Evolutionary conservation across 1,140 invertebrate genomes (phyloP), one percentile per base, ranked within the genome.

Genomic region (Microplitis demolitor): DNA sequence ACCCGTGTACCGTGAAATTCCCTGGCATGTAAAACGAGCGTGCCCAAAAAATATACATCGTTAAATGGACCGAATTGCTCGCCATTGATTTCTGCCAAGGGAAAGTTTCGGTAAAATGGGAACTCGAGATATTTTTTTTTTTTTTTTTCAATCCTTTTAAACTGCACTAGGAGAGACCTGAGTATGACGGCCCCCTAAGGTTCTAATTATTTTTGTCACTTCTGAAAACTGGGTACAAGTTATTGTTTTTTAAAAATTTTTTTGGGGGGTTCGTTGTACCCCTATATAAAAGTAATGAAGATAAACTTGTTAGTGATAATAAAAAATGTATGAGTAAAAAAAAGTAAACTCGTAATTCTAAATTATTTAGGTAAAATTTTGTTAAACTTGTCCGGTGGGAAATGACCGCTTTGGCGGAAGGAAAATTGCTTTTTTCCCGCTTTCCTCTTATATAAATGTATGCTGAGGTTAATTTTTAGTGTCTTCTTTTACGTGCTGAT

Each of bases 341-440:
- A 68, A 69, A n/a, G 16, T 66, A 78, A 72, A 73, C 39, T 11
- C 56, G 31, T 64, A 61, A 51, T 58, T 50, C 63, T 39, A 60
- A 75, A 80, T 82, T 78, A 83, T 82, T 82, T 79, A 76, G 73
- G 77, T 66, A 81, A 84, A 81, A 74, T 76, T 67, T 81, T 77
- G 77, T 77, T 54, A 75, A 77, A 81, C 74, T 73, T 58, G 60
- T 45, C 74, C 70, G 50, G 60, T 71, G 76, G 74, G 73, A 78
- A 80, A 76, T 76, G 77, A 61, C 73, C 75, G 66, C 72, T 77
- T 74, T 72, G 54, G 67, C 63, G 58, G 68, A 50, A 75, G 75
- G 77, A 80, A 79, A 81, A 81, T 81, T 81, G 68, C 76, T 72
- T 67, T 73, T 75, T 68, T 69, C 58, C 62, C 50, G 37, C 39